These are phyloP conservation scores for Sphaeramia orbicularis DNA, from an alignment of 2,797 vertebrate species.

Conservation along the genomic window DNA sequence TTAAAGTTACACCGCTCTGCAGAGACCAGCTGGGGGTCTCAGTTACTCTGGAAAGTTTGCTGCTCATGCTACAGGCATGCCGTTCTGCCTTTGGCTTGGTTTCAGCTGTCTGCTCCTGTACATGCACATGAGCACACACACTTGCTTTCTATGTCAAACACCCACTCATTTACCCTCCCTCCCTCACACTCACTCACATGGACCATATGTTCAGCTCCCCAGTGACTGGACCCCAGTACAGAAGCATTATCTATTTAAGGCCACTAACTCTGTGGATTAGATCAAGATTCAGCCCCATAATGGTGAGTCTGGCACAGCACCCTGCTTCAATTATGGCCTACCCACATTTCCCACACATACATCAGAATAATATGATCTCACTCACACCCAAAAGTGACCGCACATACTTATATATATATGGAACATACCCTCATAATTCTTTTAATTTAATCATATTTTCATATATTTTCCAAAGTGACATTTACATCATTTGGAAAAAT, in stretches of 20 bases:
- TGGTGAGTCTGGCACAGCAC: slow-evolving; percentile 75
- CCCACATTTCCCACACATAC: slow-evolving; percentile 36
- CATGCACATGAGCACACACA: slow-evolving; percentile 43
- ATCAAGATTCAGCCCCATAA: slow-evolving; percentile 70
- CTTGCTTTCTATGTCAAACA: background rate
- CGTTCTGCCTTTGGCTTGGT: slow-evolving; percentile 60
- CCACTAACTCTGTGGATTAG: slow-evolving; percentile 77
- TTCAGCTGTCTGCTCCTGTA: slow-evolving; percentile 74
- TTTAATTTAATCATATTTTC: slow-evolving; percentile 34
- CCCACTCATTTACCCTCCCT: background rate
- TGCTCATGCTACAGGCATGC: slow-evolving; percentile 74
- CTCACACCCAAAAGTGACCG: slow-evolving; percentile 50
- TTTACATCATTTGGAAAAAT: slow-evolving; percentile 62
- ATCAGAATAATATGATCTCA: slow-evolving; percentile 55
- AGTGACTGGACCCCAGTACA: slow-evolving; percentile 59
- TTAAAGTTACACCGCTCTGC: slow-evolving; percentile 42
- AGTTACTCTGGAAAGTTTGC: slow-evolving; percentile 75
- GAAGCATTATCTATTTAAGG: slow-evolving; percentile 77
- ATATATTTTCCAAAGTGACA: slow-evolving; percentile 22
- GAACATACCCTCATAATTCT: background rate
- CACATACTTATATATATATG: slow-evolving; percentile 13
- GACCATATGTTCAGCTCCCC: slow-evolving; percentile 58
- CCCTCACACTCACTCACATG: slow-evolving; percentile 17
- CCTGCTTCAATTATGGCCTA: slow-evolving; percentile 61
- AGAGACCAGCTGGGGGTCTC: slow-evolving; percentile 68